Evolutionary conservation across 2,888 invertebrate genomes (phyloP).

Genomic region (Watsonalla binaria): DNA sequence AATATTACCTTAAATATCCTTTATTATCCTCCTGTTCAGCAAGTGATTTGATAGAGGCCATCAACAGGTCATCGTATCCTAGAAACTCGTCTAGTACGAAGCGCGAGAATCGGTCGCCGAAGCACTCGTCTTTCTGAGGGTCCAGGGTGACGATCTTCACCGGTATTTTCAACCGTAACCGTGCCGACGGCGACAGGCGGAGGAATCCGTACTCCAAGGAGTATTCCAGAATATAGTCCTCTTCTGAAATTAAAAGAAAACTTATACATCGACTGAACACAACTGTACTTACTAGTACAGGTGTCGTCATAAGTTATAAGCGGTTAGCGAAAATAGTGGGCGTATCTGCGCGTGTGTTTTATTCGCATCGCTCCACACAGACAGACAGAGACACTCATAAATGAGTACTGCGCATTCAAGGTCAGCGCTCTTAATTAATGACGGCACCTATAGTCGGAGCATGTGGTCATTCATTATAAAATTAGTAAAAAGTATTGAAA

Average conservation of each 20-base stretch:
- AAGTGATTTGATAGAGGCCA: conserved; percentile 96
- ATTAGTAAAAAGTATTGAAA: too few species aligned
- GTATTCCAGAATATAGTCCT: conserved; percentile 98
- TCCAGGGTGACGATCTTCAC: conserved; percentile 93
- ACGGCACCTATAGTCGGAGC: too few species aligned
- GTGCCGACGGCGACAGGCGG: conserved; percentile 90
- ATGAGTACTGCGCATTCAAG: too few species aligned
- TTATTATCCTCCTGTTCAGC: conserved; percentile 98
- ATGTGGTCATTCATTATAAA: too few species aligned
- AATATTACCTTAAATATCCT: conserved; percentile 88
- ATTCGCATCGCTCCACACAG: too few species aligned
- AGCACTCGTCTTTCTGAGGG: conserved; percentile 92
- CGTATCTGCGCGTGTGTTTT: too few species aligned
- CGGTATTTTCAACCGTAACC: conserved; percentile 93
- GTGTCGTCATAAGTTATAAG: too few species aligned
- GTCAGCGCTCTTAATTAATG: too few species aligned
- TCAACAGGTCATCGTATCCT: conserved; percentile 97
- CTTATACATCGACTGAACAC: background rate
- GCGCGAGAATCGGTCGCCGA: conserved; percentile 94
- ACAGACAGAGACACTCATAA: too few species aligned
- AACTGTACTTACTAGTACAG: conserved; percentile 1
- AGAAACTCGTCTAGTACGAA: conserved; percentile 94
- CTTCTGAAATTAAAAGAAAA: conserved; percentile 77
- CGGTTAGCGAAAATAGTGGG: too few species aligned
- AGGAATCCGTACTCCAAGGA: conserved; percentile 98